phyloP scores from a whole-genome alignment of 2,888 invertebrate genomes.

The Mythimna loreyi region DNA sequence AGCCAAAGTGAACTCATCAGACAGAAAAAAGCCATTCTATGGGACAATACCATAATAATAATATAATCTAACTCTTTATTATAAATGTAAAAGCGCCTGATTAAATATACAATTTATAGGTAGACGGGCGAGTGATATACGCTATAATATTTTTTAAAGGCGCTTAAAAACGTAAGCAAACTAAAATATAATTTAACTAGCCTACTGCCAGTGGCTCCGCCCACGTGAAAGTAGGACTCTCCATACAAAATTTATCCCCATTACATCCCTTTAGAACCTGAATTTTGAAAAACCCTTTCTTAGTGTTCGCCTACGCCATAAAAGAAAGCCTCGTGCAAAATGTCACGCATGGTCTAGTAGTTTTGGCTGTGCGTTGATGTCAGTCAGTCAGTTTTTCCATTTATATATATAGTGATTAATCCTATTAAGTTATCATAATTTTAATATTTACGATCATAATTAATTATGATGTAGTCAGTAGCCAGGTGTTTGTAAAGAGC shows the following conservation, averaged over 20 bases:
- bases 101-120: background rate
- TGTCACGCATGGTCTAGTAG: too few species aligned
- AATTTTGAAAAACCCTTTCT: too few species aligned
- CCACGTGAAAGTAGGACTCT: too few species aligned
- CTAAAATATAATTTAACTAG: background rate
- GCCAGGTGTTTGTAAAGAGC: background rate
- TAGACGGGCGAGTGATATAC: background rate
- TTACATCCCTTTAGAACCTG: too few species aligned
- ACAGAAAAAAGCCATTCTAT: background rate
- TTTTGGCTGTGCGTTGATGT: too few species aligned
- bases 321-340: too few species aligned
- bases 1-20: background rate
- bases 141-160: slow-evolving; percentile 5
- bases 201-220: too few species aligned
- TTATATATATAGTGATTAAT: too few species aligned
- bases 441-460: slow-evolving; percentile 11
- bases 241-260: too few species aligned
- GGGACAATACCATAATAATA: background rate
- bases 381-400: too few species aligned
- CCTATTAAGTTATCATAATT: slow-evolving; percentile 2
- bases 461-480: slow-evolving; percentile 5
- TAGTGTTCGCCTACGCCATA: too few species aligned
- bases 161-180: background rate
- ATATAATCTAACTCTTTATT: too few species aligned
- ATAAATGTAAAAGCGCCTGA: background rate